A percentile compares a stretch with the other conserved stretches of the same genome.
phyloP scores from a whole-genome alignment of 2,113 vertebrate genomes.

The Corythornis cristatus region DNA sequence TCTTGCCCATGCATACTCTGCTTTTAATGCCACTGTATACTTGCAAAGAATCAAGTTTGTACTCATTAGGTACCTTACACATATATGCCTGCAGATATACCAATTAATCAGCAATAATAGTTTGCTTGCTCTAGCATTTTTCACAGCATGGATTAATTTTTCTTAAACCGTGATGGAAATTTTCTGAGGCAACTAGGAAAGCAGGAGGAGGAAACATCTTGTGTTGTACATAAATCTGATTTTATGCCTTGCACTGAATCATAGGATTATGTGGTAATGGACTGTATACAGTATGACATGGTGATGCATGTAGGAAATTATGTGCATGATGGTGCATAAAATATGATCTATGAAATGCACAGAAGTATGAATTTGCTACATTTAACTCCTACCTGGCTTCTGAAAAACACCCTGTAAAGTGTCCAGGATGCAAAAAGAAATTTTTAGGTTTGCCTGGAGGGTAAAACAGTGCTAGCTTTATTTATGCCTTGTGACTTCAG shows the following conservation, averaged over 20 bases:
- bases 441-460: not conserved
- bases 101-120: not conserved
- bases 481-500: not conserved
- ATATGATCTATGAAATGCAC: not conserved
- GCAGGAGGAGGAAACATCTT: not conserved
- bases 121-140: not conserved
- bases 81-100: not conserved
- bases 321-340: slow-evolving; percentile 19
- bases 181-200: not conserved
- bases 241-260: slow-evolving; percentile 6
- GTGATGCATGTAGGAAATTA: slow-evolving; percentile 35
- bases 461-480: not conserved
- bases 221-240: not conserved
- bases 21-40: not conserved
- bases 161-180: not conserved
- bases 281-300: not conserved
- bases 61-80: not conserved
- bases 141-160: not conserved
- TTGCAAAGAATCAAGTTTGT: not conserved
- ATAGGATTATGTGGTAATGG: not conserved
- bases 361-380: slow-evolving; percentile 20
- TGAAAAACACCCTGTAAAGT: not conserved
- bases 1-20: not conserved
- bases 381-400: slow-evolving; percentile 28
- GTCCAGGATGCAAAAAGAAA: not conserved